Conservation (phyloP, 1,140 invertebrate genomes). For the Spodoptera litura region DNA sequence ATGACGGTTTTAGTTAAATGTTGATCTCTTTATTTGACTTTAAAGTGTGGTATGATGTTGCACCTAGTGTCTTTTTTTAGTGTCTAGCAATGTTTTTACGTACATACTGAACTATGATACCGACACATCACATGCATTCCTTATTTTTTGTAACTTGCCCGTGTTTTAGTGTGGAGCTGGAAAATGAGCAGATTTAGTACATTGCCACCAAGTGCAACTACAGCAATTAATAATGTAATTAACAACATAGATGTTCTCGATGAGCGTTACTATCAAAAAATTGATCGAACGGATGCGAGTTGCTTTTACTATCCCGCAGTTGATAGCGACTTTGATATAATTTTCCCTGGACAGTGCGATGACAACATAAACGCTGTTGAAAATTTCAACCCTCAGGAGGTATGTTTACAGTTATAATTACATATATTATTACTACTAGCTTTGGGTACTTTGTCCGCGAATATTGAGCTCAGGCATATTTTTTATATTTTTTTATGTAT, state of each 20-base stretch:
- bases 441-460: no score
- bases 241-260: slow-evolving; percentile 57
- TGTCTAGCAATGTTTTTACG: no score
- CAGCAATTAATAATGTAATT: slow-evolving; percentile 53
- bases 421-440: no score
- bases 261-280: slow-evolving; percentile 53
- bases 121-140: no score
- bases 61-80: no score
- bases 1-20: no score
- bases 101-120: no score
- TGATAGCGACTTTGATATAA: slow-evolving; percentile 50
- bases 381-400: slow-evolving; percentile 60
- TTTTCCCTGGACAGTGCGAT: slow-evolving; percentile 68
- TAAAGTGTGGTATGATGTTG: background rate
- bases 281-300: slow-evolving; percentile 54
- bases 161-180: slow-evolving; percentile 66
- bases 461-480: no score
- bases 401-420: slow-evolving; percentile 51
- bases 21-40: no score
- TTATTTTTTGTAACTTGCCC: no score
- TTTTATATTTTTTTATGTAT: no score
- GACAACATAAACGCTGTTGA: slow-evolving; percentile 59
- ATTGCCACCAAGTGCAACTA: slow-evolving; percentile 49
- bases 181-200: slow-evolving; percentile 59
- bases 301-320: slow-evolving; percentile 67